A percentile compares a stretch with the other conserved stretches of the same genome.
Evolutionary conservation across 2,113 vertebrate genomes (phyloP).

Genomic region (Elanus axillaris): DNA sequence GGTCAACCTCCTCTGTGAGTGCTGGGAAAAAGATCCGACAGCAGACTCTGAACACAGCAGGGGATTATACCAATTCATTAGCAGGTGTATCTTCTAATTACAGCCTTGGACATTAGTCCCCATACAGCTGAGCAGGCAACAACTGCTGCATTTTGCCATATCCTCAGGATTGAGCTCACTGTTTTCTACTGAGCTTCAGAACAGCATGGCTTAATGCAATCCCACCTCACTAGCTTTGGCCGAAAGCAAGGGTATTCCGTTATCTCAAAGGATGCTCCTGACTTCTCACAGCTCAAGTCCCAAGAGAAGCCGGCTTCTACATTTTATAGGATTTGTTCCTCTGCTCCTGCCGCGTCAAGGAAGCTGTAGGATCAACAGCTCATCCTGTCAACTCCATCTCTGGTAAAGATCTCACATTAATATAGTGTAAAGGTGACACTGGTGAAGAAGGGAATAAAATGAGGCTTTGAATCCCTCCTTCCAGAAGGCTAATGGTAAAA

Average conservation of each 20-base stretch:
- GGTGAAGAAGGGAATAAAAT: background rate
- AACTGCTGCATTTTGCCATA: background rate
- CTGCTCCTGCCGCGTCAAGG: background rate
- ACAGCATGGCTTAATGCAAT: background rate
- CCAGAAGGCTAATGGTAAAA: constrained; percentile 19
- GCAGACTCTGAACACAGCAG: background rate
- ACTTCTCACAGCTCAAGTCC: background rate
- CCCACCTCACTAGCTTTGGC: background rate
- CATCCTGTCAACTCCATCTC: background rate
- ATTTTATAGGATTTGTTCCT: background rate
- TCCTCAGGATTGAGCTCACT: background rate
- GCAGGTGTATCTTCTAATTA: constrained; percentile 29
- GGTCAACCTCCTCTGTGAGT: background rate
- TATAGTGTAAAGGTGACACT: background rate
- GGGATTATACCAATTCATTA: constrained; percentile 33
- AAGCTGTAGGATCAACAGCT: background rate
- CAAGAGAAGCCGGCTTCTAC: background rate
- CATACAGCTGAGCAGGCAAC: background rate
- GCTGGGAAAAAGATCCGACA: background rate
- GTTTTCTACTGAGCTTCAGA: background rate
- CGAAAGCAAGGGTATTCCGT: background rate
- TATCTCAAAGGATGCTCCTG: background rate
- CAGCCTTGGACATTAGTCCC: background rate
- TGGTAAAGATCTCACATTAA: background rate
- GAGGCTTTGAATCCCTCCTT: constrained; percentile 11